Evolutionary conservation across 2,113 vertebrate genomes (phyloP), one percentile per base, ranked within the genome.

Genomic region (Zapus hudsonius): DNA sequence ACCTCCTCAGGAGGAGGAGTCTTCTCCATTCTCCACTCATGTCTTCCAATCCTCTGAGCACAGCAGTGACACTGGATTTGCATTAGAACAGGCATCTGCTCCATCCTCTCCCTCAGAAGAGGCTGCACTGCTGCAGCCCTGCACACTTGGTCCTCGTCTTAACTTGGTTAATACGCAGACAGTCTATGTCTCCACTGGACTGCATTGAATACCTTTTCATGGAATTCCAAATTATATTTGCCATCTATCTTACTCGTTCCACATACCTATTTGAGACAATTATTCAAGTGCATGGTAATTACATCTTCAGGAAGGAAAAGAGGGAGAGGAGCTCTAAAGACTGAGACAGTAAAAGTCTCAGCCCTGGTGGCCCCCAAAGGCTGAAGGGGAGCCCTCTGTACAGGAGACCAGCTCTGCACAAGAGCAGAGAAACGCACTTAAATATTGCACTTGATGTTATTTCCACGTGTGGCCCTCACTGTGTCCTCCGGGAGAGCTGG

Each of bases 201-300:
- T 42, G 52, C 47, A 82, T 0, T 59, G 63, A 89, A 36, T 55
- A 57, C 61, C 61, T 69, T 91, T 84, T 84, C 55, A 20, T 47
- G 66, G 11, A 76, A 55, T 84, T 33, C 87, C 44, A 57, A 84
- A 36, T 78, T 75, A n/a, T 64, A 64, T 84, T 81, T 92, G 64
- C 70, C 52, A 9, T 66, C 40, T 31, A 40, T 23, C 29, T 81
- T 20, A 20, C 47, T 67, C 82, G 81, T 92, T 90, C 73, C 88
- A 38, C 8, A 25, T 90, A 89, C 55, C 47, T 84, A 91, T 84
- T 78, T 33, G 36, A 66, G 90, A 84, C 17, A 84, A 44, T 84
- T 81, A 91, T 91, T 94, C 59, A 86, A 84, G 72, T 75, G 66
- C 82, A 84, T 57, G 63, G 42, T 82, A 89, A 83, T 86, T 81